Conservation (phyloP, 2,113 vertebrate genomes). For the Platysternon megacephalum region DNA sequence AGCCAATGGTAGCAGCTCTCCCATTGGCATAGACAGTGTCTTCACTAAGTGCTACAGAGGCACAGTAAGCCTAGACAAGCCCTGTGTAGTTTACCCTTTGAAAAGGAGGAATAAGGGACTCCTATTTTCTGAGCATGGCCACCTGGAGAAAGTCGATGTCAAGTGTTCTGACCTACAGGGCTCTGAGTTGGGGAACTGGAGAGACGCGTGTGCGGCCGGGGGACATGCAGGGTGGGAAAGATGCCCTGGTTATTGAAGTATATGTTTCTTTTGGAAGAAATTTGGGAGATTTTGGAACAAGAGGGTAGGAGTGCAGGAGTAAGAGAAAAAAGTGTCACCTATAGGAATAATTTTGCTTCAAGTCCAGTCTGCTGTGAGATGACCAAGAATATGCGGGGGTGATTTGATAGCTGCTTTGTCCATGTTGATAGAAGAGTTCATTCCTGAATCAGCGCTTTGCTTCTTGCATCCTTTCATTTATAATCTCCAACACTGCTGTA, state of each 20-base stretch:
- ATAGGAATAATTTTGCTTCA: rapidly evolving
- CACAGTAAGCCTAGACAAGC: too few species aligned
- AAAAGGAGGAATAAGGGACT: not conserved
- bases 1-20: too few species aligned
- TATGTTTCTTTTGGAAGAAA: rapidly evolving
- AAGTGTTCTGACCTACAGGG: rapidly evolving
- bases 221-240: not conserved
- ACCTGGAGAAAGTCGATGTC: not conserved
- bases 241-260: not conserved
- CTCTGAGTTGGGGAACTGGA: not conserved
- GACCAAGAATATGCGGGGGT: rapidly evolving
- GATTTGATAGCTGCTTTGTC: not conserved
- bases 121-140: not conserved
- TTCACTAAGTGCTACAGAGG: too few species aligned
- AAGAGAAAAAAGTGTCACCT: not conserved
- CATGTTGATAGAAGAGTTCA: not conserved
- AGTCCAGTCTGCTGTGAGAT: not conserved
- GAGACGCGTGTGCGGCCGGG: rapidly evolving
- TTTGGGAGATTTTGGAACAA: not conserved
- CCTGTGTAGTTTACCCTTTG: not conserved
- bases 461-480: not conserved
- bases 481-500: not conserved
- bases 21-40: too few species aligned
- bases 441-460: not conserved
- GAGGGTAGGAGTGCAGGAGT: too few species aligned